Evolutionary conservation across 64 coral and sea anemone genomes (phyloP).

Genomic region (Pocillopora damicornis): DNA sequence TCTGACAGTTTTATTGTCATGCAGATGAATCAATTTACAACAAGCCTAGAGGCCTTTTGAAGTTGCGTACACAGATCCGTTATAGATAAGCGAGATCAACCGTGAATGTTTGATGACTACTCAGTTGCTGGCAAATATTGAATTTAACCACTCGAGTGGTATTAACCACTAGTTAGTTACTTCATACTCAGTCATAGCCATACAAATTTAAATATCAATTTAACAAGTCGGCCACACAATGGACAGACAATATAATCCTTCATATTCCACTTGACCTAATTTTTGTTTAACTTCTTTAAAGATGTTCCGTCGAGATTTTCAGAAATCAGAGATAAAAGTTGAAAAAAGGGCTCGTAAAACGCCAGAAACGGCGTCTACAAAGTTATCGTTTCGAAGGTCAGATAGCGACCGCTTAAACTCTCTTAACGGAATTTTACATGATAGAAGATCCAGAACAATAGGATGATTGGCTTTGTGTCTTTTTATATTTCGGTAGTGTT

Average conservation of each 20-base stretch:
- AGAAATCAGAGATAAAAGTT: background rate
- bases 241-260: slow-evolving; percentile 6
- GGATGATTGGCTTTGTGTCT: background rate
- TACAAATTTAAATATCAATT: slow-evolving; percentile 16
- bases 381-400: background rate
- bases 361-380: background rate
- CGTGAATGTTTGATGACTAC: background rate
- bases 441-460: slow-evolving; percentile 15
- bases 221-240: slow-evolving; percentile 21
- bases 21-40: slow-evolving; percentile 57
- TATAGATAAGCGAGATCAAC: slow-evolving; percentile 2
- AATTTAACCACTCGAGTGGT: background rate
- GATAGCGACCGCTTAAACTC: background rate
- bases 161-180: slow-evolving; percentile 5
- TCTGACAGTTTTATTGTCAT: slow-evolving; percentile 62
- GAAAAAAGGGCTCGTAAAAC: background rate
- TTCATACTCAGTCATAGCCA: background rate
- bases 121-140: slow-evolving; percentile 5
- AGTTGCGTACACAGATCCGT: slow-evolving; percentile 5
- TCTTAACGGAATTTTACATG: slow-evolving; percentile 24
- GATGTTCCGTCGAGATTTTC: slow-evolving; percentile 7
- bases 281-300: background rate
- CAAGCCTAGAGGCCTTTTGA: slow-evolving; percentile 43
- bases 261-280: slow-evolving; percentile 16
- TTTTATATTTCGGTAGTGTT: background rate